These are phyloP conservation scores for Homarus gammarus DNA, from an alignment of 2,888 invertebrate species.

Conservation along the genomic window DNA sequence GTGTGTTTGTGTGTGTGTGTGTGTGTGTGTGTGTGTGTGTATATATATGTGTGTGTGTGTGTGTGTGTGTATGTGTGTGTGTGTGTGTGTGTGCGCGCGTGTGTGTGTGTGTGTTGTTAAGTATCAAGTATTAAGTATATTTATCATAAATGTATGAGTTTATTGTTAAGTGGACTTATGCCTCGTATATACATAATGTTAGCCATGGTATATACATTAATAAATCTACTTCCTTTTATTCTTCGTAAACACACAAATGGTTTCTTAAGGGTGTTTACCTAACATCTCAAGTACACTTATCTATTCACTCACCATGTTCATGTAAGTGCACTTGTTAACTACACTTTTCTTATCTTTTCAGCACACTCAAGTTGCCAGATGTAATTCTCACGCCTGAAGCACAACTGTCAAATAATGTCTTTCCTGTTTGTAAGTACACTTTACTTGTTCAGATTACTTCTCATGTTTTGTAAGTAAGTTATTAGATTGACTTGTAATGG, in stretches of 20 bases:
- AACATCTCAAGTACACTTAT: background rate
- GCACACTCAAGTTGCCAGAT: no score
- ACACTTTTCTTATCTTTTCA: no score
- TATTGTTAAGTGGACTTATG: background rate
- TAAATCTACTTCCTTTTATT: background rate
- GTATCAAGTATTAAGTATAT: background rate
- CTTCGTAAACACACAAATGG: background rate
- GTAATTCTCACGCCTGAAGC: no score
- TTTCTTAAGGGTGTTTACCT: background rate
- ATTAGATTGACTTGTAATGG: no score
- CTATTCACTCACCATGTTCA: background rate
- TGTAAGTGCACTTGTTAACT: background rate
- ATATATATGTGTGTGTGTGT: conserved; percentile 1
- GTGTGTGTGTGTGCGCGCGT: background rate
- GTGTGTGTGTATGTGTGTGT: background rate
- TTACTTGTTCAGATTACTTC: no score
- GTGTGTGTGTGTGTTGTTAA: background rate
- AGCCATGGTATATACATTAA: background rate
- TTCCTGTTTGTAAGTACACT: no score
- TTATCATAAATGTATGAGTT: background rate
- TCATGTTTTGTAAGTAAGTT: no score
- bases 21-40: background rate
- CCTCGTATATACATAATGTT: no score
- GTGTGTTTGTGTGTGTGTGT: conserved; percentile 1
- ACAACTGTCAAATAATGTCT: no score